Evolutionary conservation across 1,140 invertebrate genomes (phyloP).

Genomic region (Bombus pyrosoma): DNA sequence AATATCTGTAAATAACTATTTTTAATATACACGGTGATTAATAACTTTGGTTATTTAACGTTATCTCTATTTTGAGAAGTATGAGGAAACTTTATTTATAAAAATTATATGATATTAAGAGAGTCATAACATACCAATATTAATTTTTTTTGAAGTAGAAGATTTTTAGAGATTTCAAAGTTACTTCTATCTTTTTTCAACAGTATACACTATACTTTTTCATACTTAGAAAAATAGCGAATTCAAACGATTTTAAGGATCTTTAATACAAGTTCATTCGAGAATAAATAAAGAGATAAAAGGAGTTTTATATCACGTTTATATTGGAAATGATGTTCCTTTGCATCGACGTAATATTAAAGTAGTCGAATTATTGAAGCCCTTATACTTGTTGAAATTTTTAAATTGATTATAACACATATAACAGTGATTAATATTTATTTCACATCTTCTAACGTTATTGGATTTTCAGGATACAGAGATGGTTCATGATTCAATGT

Average conservation of each 20-base stretch:
- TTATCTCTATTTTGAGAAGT: too few species aligned
- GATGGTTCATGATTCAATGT: too few species aligned
- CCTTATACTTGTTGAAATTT: neutral
- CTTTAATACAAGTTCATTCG: neutral
- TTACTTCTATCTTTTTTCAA: neutral
- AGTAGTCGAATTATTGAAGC: neutral
- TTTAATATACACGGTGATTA: neutral
- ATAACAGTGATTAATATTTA: too few species aligned
- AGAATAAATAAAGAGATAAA: neutral
- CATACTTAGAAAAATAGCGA: neutral
- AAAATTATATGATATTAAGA: neutral
- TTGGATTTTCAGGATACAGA: too few species aligned
- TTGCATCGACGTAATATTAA: neutral
- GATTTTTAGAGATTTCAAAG: neutral
- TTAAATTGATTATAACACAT: too few species aligned
- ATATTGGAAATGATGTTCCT: neutral
- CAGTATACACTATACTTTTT: neutral
- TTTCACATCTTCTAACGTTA: too few species aligned
- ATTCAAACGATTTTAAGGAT: neutral
- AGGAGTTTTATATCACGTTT: neutral
- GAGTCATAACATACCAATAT: neutral
- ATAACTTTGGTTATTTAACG: too few species aligned
- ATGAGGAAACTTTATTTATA: neutral
- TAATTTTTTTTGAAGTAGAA: neutral
- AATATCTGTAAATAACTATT: neutral